Percentiles rank a stretch among this genome's conserved stretches.
Conservation (phyloP, 2,113 vertebrate species). For the Cephalopholis sonnerati region DNA sequence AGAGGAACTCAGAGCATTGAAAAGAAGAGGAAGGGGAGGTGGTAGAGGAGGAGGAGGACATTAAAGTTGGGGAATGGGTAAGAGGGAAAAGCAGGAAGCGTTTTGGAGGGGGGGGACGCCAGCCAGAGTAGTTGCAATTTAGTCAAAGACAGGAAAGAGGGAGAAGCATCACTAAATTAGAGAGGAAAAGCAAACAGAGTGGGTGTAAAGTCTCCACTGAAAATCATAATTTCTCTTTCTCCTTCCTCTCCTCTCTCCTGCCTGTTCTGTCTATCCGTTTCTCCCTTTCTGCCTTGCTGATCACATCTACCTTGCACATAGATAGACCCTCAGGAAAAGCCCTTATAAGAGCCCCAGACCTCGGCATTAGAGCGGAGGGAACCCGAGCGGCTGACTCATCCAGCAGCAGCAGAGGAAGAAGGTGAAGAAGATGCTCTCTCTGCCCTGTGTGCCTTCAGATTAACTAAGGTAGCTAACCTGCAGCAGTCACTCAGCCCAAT, state of each 20-base stretch:
- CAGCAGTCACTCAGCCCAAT: constrained; percentile 38
- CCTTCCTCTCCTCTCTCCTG: constrained; percentile 21
- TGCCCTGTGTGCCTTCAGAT: constrained; percentile 36
- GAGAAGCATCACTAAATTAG: constrained; percentile 43
- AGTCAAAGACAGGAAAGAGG: constrained; percentile 44
- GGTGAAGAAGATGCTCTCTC: constrained; percentile 38
- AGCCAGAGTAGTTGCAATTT: constrained; percentile 39
- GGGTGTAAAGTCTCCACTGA: constrained; percentile 38
- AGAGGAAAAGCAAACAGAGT: constrained; percentile 46
- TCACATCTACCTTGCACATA: constrained; percentile 58
- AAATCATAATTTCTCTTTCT: constrained; percentile 37
- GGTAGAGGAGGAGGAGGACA: constrained; percentile 55
- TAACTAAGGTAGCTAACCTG: constrained; percentile 57
- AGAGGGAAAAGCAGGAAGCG: constrained; percentile 47
- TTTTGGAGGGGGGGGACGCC: background rate
- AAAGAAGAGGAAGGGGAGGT: constrained; percentile 63
- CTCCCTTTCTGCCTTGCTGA: constrained; percentile 38
- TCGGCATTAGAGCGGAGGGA: constrained; percentile 57
- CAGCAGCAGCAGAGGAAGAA: constrained; percentile 46
- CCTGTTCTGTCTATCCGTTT: constrained; percentile 10
- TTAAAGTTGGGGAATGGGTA: constrained; percentile 54
- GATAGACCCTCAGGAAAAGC: constrained; percentile 70
- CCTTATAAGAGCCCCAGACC: constrained; percentile 64
- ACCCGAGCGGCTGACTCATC: constrained; percentile 77
- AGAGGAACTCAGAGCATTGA: constrained; percentile 73